These are phyloP conservation scores for Clinocottus analis DNA, from an alignment of 2,113 vertebrate species.

Conservation along the genomic window DNA sequence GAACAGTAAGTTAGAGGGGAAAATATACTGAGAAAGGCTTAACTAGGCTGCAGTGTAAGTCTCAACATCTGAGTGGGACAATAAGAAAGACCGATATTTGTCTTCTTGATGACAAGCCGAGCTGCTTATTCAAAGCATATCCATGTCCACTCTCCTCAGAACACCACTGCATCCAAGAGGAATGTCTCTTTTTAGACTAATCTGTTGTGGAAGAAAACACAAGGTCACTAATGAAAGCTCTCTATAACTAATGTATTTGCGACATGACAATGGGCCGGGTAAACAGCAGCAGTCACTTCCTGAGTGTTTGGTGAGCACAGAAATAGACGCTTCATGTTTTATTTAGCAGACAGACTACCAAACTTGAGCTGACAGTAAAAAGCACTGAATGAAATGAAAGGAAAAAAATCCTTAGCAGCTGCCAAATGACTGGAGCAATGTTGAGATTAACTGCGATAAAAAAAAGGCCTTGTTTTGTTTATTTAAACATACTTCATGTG, in stretches of 20 bases:
- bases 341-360: slow-evolving; percentile 61
- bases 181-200: background rate
- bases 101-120: background rate
- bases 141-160: no score
- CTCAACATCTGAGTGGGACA: background rate
- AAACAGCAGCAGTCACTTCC: slow-evolving; percentile 21
- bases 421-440: slow-evolving; percentile 33
- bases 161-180: background rate
- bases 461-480: background rate
- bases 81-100: background rate
- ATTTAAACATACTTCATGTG: slow-evolving; percentile 5
- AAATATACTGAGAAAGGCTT: background rate
- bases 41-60: background rate
- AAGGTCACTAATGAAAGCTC: background rate
- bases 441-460: slow-evolving; percentile 9
- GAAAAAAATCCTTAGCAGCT: slow-evolving; percentile 20
- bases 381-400: slow-evolving; percentile 45
- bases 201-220: background rate
- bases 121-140: background rate
- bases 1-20: background rate
- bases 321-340: slow-evolving; percentile 70
- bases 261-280: slow-evolving; percentile 13
- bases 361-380: slow-evolving; percentile 60
- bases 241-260: background rate
- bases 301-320: slow-evolving; percentile 44